Evolutionary conservation across 2,797 vertebrate genomes (phyloP).

Genomic region (Melanotaenia pygmaea): DNA sequence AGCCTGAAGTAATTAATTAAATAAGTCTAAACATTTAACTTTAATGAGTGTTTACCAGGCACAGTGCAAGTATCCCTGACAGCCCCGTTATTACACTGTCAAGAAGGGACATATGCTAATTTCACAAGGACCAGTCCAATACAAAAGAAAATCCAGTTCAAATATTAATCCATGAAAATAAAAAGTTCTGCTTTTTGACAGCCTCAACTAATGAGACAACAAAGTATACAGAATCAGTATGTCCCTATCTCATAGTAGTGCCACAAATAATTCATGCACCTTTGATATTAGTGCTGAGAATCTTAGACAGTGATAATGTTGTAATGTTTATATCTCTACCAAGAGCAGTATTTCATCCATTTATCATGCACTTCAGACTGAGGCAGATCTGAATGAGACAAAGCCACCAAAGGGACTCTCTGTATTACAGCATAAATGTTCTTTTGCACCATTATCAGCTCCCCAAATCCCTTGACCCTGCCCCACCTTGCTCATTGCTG

Average conservation of each 20-base stretch:
- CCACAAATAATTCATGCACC: slow-evolving; percentile 7
- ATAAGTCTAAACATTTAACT: slow-evolving; percentile 60
- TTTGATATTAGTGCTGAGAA: slow-evolving; percentile 10
- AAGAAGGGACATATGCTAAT: slow-evolving; percentile 36
- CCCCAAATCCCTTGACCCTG: slow-evolving; percentile 30
- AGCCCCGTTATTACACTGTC: slow-evolving; percentile 46
- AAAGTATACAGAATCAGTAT: neutral
- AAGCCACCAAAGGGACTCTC: slow-evolving; percentile 43
- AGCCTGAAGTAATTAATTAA: slow-evolving; percentile 54
- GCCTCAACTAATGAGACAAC: neutral
- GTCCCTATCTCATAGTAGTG: neutral
- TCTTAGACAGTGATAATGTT: slow-evolving; percentile 11
- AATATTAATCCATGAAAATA: slow-evolving; percentile 29
- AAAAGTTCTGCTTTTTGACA: slow-evolving; percentile 25
- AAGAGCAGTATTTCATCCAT: slow-evolving; percentile 37
- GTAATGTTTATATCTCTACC: slow-evolving; percentile 21
- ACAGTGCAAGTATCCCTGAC: slow-evolving; percentile 33
- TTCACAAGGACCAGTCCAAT: slow-evolving; percentile 24
- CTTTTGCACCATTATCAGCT: slow-evolving; percentile 44
- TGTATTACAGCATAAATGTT: slow-evolving; percentile 47
- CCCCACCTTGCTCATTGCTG: slow-evolving; percentile 33
- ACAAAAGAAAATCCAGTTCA: slow-evolving; percentile 4
- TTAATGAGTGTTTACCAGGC: slow-evolving; percentile 73
- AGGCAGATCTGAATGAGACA: slow-evolving; percentile 37
- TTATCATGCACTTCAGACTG: slow-evolving; percentile 35